Conservation (phyloP, 2,113 vertebrate species). For the Siniperca chuatsi region DNA sequence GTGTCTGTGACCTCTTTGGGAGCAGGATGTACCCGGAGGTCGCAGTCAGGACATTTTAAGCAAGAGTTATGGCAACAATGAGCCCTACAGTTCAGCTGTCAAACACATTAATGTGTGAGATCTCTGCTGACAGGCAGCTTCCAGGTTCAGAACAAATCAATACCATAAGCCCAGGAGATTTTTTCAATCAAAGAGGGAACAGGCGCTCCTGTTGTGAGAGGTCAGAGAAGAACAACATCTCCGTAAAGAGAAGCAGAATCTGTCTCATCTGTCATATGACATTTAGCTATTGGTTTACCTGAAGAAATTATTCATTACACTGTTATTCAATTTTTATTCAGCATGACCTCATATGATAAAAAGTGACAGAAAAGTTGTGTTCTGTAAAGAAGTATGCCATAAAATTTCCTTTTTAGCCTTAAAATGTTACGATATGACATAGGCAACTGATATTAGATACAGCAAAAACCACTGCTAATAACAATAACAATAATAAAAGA, state of each 20-base stretch:
- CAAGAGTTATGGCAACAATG: slow-evolving; percentile 11
- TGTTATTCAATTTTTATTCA: neutral
- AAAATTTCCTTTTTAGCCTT: neutral
- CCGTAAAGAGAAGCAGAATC: slow-evolving; percentile 10
- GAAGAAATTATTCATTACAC: neutral
- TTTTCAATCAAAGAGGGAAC: slow-evolving; percentile 43
- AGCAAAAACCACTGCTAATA: too few relatives aligned
- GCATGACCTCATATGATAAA: neutral
- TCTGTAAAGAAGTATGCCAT: neutral
- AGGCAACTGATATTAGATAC: neutral
- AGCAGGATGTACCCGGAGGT: slow-evolving; percentile 34
- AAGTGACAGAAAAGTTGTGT: neutral
- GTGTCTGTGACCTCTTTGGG: slow-evolving; percentile 15
- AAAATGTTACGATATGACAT: neutral
- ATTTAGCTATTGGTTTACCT: neutral
- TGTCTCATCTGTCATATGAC: neutral
- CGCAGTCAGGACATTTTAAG: slow-evolving; percentile 22
- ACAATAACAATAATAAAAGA: neutral
- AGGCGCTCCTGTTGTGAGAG: slow-evolving; percentile 12
- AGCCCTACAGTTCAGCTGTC: neutral
- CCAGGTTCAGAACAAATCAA: slow-evolving; percentile 68
- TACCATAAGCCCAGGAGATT: slow-evolving; percentile 48
- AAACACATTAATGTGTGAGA: slow-evolving; percentile 29
- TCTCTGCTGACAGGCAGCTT: slow-evolving; percentile 44
- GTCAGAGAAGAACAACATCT: slow-evolving; percentile 36